Evolutionary conservation across 2,113 vertebrate species (phyloP), one percentile per base, ranked within the genome.

Genomic region (Tretioscincus oriximinensis): DNA sequence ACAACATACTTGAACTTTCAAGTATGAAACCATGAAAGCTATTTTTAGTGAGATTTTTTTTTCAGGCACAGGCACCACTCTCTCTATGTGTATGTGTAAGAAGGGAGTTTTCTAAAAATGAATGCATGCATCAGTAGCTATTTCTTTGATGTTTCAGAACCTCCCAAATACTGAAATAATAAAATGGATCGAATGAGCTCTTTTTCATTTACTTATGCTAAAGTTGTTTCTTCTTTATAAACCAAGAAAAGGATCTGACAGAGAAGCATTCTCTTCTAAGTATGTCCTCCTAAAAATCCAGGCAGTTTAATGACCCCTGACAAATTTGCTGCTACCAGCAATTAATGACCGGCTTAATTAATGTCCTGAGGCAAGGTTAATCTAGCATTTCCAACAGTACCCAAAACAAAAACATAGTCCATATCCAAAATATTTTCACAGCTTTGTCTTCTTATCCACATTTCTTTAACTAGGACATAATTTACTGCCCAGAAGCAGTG

Each of bases 331-430:
- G 88, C 92, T 92, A 89, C 83, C 87, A 91, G 76, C 87, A 94
- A 93, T 92, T 90, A 93, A 93, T 92, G 89, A 90, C 77, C 88
- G 86, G 90, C 89, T 91, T 95, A 95, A 95, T 94, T 94, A 92
- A 86, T 95, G 90, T 87, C 92, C 92, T 76, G 84, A 89, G 92
- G 91, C 92, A 91, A 94, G 90, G 84, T 89, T 91, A 90, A 91
- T 89, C 84, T 86, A 91, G 74, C 79, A 85, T 87, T 91, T 85
- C 88, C 86, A 92, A 78, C 47, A 87, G 77, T 90, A 90, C 77
- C 72, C 85, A 92, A 92, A 89, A 84, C 76, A 91, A 94, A 90
- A 90, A 73, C 80, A 88, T 79, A 82, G 31, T 5, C 63, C 77
- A 54, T 12, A 74, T 80, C 26, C 80, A 88, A 84, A 89, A 89